Evolutionary conservation across 2,113 vertebrate genomes (phyloP), one percentile per base, ranked within the genome.

Genomic region (Syngnathus typhle): DNA sequence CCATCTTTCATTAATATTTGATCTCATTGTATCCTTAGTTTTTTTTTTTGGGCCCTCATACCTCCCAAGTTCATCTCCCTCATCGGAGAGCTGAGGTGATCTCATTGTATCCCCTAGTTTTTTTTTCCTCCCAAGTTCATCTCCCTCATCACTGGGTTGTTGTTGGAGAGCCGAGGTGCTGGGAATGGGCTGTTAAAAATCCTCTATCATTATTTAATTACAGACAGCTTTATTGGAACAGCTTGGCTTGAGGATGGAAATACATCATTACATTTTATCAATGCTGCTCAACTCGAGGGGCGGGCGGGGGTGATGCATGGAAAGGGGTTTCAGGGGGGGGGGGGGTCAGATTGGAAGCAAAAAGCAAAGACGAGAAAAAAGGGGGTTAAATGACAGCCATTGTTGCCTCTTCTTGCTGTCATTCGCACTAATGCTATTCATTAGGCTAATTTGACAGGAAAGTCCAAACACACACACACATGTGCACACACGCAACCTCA

Each of bases 341-440:
- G 2, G 7, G 11, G 21, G 55, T 54, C 68, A 82, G 78, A 85
- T 83, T 85, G 79, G 84, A 84, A 79, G 78, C 78, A 79, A 74
- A 39, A 62, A 80, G 79, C 56, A 73, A 79, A 51, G 77, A 76
- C 81, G 44, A 79, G 80, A 77, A 79, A 88, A 43, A 88, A 75
- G 72, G 73, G 73, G 87, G 81, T 89, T 89, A 90, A 91, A 91
- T 90, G 86, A 84, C 77, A 78, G 66, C 73, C 82, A 88, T 92
- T 91, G 90, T 91, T 84, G 81, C 62, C 68, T 65, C 77, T 80
- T 87, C 81, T 90, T 79, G 85, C 84, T 89, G 89, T 89, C 88
- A 88, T 87, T 90, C 84, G 89, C 84, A 91, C 89, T 91, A 85
- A 91, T 91, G 89, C 89, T 91, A 91, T 91, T 91, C 84, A 83